phyloP scores from a whole-genome alignment of 1,140 invertebrate species.

The Aphelenchoides avenae region DNA sequence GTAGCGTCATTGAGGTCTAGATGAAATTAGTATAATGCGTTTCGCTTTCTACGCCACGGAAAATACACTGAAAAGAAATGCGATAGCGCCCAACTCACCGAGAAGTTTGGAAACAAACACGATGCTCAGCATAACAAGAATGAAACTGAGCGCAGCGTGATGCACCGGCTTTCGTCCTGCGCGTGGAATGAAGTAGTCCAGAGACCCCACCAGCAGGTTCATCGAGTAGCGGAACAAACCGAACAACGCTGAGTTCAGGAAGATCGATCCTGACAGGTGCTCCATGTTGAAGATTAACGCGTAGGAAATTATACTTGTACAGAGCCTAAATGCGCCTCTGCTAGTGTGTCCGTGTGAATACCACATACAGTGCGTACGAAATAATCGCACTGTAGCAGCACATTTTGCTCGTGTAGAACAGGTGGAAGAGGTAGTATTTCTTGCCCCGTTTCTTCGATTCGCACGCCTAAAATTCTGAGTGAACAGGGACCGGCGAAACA shows the following conservation, averaged over 20 bases:
- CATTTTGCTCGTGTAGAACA: constrained; percentile 40
- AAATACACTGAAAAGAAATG: no score
- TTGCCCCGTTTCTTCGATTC: constrained; percentile 22
- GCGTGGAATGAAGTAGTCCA: constrained; percentile 31
- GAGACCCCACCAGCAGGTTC: constrained; percentile 36
- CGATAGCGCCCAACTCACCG: constrained; percentile 27
- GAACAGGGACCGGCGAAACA: neutral
- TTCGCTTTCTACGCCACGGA: no score
- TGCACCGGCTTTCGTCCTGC: constrained; percentile 29
- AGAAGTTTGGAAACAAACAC: constrained; percentile 26
- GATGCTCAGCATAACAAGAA: constrained; percentile 30
- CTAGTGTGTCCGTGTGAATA: constrained; percentile 20
- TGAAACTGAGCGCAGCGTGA: constrained; percentile 14
- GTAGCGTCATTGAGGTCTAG: no score
- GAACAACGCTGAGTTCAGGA: constrained; percentile 41
- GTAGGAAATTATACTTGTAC: constrained; percentile 35
- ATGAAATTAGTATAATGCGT: no score
- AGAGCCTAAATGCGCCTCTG: constrained; percentile 34
- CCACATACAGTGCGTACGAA: constrained; percentile 18
- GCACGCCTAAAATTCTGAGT: constrained; percentile 19
- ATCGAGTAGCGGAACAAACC: constrained; percentile 44
- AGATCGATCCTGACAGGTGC: constrained; percentile 40
- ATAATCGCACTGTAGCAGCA: constrained; percentile 27
- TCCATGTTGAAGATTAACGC: constrained; percentile 46
- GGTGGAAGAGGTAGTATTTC: constrained; percentile 38